These are phyloP conservation scores for Eupithecia subfuscata DNA, from an alignment of 2,888 invertebrate genomes.

Conservation along the genomic window DNA sequence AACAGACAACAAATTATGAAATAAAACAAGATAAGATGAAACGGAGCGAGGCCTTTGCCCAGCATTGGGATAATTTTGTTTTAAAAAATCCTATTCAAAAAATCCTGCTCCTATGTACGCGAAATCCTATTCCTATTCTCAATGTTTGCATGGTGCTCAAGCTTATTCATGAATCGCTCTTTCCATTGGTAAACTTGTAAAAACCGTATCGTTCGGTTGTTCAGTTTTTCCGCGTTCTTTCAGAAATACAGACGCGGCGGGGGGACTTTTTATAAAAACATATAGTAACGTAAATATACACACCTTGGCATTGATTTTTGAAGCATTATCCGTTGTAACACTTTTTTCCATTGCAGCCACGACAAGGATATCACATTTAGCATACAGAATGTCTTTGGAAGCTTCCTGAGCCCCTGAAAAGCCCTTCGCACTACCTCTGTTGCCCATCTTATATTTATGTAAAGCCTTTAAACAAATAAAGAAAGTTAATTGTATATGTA, in stretches of 20 bases:
- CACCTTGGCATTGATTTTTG: slow-evolving; percentile 89
- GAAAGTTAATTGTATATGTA: neutral
- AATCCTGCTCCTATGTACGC: neutral
- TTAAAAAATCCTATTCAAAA: no score
- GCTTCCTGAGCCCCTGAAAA: slow-evolving; percentile 85
- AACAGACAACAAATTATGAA: no score
- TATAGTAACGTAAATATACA: neutral
- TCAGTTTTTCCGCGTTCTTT: neutral
- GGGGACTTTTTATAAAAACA: neutral
- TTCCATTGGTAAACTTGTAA: neutral
- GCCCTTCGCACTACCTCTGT: slow-evolving; percentile 86
- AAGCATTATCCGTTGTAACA: slow-evolving; percentile 87
- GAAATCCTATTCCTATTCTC: no score
- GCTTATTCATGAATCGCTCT: neutral
- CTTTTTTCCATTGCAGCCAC: slow-evolving; percentile 92
- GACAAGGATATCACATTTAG: slow-evolving; percentile 91
- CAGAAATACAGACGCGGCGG: neutral
- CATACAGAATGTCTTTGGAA: slow-evolving; percentile 86
- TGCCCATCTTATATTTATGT: slow-evolving; percentile 66
- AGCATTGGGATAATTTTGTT: no score
- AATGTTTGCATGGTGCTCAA: neutral
- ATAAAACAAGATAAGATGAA: no score
- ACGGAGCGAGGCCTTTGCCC: no score
- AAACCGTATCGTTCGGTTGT: neutral
- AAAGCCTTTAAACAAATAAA: slow-evolving; percentile 61